A percentile compares a stretch with the other conserved stretches of the same genome.
Conservation (phyloP, 2,113 vertebrate species). For the Lathamus discolor region DNA sequence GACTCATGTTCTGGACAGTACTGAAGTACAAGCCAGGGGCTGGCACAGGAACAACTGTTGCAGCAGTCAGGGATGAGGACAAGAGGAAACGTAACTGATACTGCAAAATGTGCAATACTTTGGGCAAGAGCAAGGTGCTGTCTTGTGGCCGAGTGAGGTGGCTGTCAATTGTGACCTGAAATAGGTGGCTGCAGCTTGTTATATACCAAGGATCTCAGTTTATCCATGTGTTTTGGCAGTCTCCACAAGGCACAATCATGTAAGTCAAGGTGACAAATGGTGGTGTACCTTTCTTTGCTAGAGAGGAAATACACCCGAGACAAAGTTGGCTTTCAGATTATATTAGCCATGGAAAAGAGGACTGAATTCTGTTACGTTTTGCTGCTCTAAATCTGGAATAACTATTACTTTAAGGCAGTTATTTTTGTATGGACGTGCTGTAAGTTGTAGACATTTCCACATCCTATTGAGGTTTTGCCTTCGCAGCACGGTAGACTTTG, state of each 20-base stretch:
- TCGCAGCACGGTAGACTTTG: background rate
- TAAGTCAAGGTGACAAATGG: background rate
- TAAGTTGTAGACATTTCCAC: background rate
- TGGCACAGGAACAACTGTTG: background rate
- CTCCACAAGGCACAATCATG: background rate
- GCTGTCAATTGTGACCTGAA: background rate
- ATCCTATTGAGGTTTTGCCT: background rate
- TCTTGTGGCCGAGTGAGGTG: background rate
- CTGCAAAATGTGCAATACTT: background rate
- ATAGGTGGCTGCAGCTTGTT: background rate
- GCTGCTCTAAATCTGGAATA: background rate
- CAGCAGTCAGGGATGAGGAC: background rate
- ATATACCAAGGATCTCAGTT: background rate
- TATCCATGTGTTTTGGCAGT: background rate
- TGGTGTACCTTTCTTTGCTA: background rate
- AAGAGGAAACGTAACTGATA: background rate
- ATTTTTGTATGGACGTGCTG: background rate
- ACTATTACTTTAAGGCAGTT: background rate
- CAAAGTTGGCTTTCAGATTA: background rate
- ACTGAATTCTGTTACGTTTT: background rate
- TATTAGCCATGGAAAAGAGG: background rate
- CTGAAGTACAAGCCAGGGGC: background rate
- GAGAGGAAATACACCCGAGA: background rate
- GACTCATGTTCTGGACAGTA: background rate
- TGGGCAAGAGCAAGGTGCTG: background rate